These are phyloP conservation scores for Lasioglossum oenotherae DNA, from an alignment of 2,888 invertebrate species.

Conservation along the genomic window DNA sequence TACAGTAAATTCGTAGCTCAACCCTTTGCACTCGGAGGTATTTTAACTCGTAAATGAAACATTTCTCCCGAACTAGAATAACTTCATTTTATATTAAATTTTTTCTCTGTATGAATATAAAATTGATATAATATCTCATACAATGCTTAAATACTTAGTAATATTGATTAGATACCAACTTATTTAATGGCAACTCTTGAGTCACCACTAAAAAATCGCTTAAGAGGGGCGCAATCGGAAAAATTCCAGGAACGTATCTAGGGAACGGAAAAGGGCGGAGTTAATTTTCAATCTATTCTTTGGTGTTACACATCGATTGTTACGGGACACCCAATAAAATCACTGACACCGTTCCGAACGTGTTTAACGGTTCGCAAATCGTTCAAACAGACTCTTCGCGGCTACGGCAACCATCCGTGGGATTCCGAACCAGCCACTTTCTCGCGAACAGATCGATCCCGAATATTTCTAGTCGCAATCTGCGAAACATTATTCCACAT, in stretches of 20 bases:
- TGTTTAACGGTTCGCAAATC: slow-evolving; percentile 11
- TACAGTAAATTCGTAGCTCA: no score
- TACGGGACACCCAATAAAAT: background rate
- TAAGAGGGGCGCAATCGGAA: no score
- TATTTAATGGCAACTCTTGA: no score
- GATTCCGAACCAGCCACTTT: slow-evolving; percentile 37
- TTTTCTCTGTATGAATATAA: no score
- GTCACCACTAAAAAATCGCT: no score
- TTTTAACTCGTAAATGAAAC: no score
- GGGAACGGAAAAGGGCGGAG: background rate
- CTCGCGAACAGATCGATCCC: slow-evolving; percentile 32
- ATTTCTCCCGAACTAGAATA: no score
- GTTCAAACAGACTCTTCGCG: slow-evolving; percentile 16
- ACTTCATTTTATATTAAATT: no score
- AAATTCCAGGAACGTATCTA: background rate
- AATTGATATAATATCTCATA: no score
- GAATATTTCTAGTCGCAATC: slow-evolving; percentile 65
- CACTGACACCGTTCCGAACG: background rate
- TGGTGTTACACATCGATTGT: background rate
- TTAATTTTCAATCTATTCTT: background rate
- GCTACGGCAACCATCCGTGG: background rate
- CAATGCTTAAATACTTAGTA: no score
- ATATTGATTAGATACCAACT: no score
- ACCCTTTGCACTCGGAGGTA: no score
- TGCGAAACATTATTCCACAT: slow-evolving; percentile 60